Percentiles rank a stretch among this genome's conserved stretches.
These are phyloP conservation scores for Gryon sp. DNA, from an alignment of 1,140 invertebrate species.

Conservation along the genomic window DNA sequence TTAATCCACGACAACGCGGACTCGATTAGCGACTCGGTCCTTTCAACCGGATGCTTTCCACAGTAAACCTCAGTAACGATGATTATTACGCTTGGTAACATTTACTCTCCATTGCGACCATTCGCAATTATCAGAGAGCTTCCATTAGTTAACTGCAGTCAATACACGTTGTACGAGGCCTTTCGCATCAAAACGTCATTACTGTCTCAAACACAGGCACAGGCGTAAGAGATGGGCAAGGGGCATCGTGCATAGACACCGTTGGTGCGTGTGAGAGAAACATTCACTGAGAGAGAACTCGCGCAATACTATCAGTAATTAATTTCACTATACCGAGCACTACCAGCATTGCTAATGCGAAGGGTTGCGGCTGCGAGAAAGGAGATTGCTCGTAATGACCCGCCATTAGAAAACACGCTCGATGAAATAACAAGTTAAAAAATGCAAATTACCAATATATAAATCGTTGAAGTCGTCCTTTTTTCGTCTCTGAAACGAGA, in stretches of 20 bases:
- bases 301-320: constrained; percentile 77
- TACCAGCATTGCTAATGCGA: constrained; percentile 71
- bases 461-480: constrained; percentile 11
- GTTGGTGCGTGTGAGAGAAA: constrained; percentile 40
- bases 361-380: constrained; percentile 64
- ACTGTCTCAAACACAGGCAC: constrained; percentile 69
- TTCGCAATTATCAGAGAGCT: constrained; percentile 79
- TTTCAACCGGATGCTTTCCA: constrained; percentile 17
- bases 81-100: constrained; percentile 77
- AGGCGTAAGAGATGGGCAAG: constrained; percentile 51
- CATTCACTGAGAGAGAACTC: constrained; percentile 48
- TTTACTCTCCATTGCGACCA: constrained; percentile 74
- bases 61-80: constrained; percentile 70
- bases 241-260: constrained; percentile 1
- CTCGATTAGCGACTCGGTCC: constrained; percentile 18
- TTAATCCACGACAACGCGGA: too few relatives aligned
- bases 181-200: constrained; percentile 79
- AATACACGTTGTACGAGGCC: constrained; percentile 72
- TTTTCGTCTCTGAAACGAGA: constrained; percentile 19
- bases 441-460: constrained; percentile 53
- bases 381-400: constrained; percentile 71
- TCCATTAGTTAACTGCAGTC: constrained; percentile 80
- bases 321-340: constrained; percentile 73
- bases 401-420: constrained; percentile 68
- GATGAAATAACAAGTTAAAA: constrained; percentile 53